phyloP scores from a whole-genome alignment of 2,797 vertebrate species.

The Buceros bicornis region DNA sequence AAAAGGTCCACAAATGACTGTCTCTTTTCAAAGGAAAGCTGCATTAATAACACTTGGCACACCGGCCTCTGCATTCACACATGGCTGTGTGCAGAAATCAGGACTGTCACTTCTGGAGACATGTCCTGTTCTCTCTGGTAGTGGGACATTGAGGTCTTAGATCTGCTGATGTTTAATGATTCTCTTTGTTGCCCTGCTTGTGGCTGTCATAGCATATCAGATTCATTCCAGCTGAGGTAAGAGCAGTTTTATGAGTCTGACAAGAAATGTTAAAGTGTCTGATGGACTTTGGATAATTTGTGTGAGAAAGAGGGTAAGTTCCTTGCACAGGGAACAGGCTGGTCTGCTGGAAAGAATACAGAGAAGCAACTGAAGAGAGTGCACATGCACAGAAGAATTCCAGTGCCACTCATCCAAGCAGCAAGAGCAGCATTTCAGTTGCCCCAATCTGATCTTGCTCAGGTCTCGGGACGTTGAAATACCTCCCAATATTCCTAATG shows the following conservation, averaged over 20 bases:
- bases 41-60: background rate
- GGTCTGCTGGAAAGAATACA: background rate
- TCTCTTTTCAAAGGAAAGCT: background rate
- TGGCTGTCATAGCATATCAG: conserved; percentile 21
- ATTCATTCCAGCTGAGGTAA: background rate
- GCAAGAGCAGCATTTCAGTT: background rate
- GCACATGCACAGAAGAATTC: background rate
- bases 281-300: background rate
- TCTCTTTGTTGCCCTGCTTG: conserved; percentile 34
- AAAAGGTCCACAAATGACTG: background rate
- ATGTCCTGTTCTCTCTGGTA: background rate
- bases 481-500: background rate
- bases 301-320: background rate
- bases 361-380: background rate
- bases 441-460: background rate
- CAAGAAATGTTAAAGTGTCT: background rate
- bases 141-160: background rate
- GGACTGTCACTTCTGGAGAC: background rate
- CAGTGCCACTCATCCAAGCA: background rate
- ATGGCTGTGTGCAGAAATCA: background rate
- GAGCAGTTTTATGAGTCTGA: conserved; percentile 15
- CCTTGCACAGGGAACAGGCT: background rate
- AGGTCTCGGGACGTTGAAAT: background rate
- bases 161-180: background rate
- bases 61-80: background rate